These are phyloP conservation scores for Limanda limanda DNA, from an alignment of 2,113 vertebrate species.

Conservation along the genomic window DNA sequence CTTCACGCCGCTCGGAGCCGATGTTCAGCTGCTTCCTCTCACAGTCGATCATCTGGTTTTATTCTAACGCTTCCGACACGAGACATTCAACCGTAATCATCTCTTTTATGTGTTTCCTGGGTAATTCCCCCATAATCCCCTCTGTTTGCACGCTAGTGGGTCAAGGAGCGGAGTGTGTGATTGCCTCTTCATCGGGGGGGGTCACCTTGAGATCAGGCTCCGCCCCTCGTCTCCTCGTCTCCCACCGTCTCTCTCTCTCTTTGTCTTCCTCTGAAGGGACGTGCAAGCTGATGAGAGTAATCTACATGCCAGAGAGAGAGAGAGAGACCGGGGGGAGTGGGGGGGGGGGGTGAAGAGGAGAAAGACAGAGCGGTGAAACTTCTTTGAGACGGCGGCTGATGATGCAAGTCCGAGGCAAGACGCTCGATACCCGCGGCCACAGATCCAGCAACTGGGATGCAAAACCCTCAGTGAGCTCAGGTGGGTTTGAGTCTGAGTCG, in stretches of 20 bases:
- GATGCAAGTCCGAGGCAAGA: slow-evolving; percentile 83
- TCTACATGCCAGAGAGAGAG: slow-evolving; percentile 68
- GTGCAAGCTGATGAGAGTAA: slow-evolving; percentile 68
- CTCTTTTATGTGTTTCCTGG: slow-evolving; percentile 4
- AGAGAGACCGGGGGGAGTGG: slow-evolving; percentile 14
- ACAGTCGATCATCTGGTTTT: slow-evolving; percentile 1
- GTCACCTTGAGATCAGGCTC: slow-evolving; percentile 59
- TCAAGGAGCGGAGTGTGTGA: slow-evolving; percentile 48
- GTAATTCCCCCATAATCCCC: slow-evolving; percentile 54
- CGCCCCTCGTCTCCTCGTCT: slow-evolving; percentile 8
- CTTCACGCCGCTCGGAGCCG: background rate
- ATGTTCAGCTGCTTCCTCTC: background rate
- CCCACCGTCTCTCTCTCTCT: slow-evolving; percentile 40
- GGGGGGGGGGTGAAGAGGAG: slow-evolving; percentile 27
- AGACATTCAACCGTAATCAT: slow-evolving; percentile 7
- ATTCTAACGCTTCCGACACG: background rate
- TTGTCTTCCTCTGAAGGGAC: slow-evolving; percentile 46
- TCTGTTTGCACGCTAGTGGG: slow-evolving; percentile 42
- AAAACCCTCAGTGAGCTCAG: slow-evolving; percentile 74
- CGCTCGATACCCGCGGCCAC: slow-evolving; percentile 71
- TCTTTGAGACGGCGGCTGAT: slow-evolving; percentile 70
- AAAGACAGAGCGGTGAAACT: slow-evolving; percentile 52
- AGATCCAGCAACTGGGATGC: slow-evolving; percentile 77
- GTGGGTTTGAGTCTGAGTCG: slow-evolving; percentile 30
- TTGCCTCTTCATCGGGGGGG: slow-evolving; percentile 50